Evolutionary conservation across 2,888 invertebrate species (phyloP).

Genomic region (Nephrotoma guestfalica): DNA sequence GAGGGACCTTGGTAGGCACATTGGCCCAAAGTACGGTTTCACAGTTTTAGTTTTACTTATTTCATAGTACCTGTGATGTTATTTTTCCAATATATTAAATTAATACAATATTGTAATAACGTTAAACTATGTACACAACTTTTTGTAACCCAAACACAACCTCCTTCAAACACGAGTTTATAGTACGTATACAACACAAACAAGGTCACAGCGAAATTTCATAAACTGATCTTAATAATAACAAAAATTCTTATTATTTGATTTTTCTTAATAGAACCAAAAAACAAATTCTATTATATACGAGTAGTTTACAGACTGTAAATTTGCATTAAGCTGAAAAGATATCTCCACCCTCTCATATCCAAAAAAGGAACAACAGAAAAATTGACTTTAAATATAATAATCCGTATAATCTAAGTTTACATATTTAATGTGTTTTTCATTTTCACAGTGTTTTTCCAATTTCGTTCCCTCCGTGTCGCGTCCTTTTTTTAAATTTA

Average conservation of each 20-base stretch:
- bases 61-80: too few species aligned
- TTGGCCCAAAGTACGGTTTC: too few species aligned
- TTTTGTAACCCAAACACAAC: too few species aligned
- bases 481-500: neutral
- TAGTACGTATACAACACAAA: too few species aligned
- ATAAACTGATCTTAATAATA: neutral
- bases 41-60: too few species aligned
- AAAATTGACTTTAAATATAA: slow-evolving; percentile 3
- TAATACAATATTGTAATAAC: too few species aligned
- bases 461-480: neutral
- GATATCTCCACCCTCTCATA: neutral
- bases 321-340: neutral
- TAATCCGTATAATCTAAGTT: slow-evolving; percentile 4
- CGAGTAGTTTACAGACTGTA: neutral
- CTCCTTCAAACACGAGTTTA: too few species aligned
- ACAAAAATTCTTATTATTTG: neutral
- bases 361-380: neutral
- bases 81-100: too few species aligned
- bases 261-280: neutral
- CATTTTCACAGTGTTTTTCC: neutral
- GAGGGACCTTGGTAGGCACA: too few species aligned
- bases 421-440: slow-evolving; percentile 5
- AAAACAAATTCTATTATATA: neutral
- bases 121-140: too few species aligned
- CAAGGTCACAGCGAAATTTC: too few species aligned